Base-by-base conservation (phyloP, 2,113 vertebrate species). In the Arizona elegans region DNA sequence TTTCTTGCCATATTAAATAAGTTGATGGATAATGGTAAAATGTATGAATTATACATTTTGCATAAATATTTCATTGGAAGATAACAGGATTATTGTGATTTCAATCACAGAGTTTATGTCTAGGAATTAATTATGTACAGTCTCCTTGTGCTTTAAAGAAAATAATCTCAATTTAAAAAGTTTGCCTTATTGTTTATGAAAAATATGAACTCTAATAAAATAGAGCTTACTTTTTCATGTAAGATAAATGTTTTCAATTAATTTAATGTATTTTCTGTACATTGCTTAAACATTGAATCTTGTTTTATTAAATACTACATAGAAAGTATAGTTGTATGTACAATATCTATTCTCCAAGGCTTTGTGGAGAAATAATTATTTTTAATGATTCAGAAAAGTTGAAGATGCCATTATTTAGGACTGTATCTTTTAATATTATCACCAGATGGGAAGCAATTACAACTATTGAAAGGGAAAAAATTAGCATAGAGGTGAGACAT, bases 301-400 rank as follows among this genome's bases (percentile, higher is more conserved):
- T 96, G 91, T 95, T 97, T 97, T 93, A 96, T 97, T 97, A 94
- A 95, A 94, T 94, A 92, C 86, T 96, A 93, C 95, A 92, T 91
- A 91, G 65, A 59, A 75, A 50, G 8, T 54, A 21, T 93, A 93
- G 55, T 93, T 95, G 13, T 95, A 87, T 95, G 96, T 96, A 96
- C 91, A 92, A 95, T 91, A 47, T 93, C 70, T 93, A 19, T 97
- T 94, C 92, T 96, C 91, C 52, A 90, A 86, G 87, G 55, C 81
- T 94, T 96, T 89, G 55, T 93, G 47, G 26, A 94, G 87, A 96
- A 97, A 94, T 95, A 95, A 95, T 92, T 96, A 91, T 55, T 95
- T 96, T 94, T 94, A 96, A 95, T 95, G 81, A 92, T 91, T 21
- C 23, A 92, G 59, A 53, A 17, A 92, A 91, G 94, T n/a, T 93